phyloP scores from a whole-genome alignment of 2,113 vertebrate genomes.

The Upupa epops region DNA sequence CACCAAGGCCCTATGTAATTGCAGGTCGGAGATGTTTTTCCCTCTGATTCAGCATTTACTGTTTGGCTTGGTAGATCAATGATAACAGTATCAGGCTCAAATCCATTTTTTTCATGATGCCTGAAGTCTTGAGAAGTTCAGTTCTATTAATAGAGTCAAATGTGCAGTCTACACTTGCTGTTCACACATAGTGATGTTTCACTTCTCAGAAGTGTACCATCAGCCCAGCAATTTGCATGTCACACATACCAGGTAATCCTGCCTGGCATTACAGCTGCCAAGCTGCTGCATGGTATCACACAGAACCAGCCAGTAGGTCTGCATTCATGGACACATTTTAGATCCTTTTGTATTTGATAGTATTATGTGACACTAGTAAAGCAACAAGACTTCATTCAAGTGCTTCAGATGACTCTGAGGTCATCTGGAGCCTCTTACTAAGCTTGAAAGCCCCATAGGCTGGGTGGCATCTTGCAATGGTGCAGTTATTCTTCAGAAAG shows the following conservation, averaged over 20 bases:
- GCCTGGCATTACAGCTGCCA: neutral
- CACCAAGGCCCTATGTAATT: neutral
- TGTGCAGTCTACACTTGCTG: neutral
- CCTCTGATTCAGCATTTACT: neutral
- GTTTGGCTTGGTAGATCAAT: neutral
- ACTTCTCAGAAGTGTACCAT: fast-evolving
- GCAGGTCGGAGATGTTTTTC: neutral
- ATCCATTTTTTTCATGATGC: neutral
- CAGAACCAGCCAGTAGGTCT: neutral
- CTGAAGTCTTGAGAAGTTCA: neutral
- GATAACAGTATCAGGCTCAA: constrained; percentile 2
- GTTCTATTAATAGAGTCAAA: neutral
- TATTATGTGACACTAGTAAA: neutral
- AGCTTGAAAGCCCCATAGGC: fast-evolving
- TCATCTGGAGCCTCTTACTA: neutral
- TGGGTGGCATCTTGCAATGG: neutral
- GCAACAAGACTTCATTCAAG: neutral
- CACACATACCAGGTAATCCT: neutral
- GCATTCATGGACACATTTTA: neutral
- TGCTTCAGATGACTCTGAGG: neutral
- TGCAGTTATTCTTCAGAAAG: neutral
- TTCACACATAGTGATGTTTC: neutral
- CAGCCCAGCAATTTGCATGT: neutral
- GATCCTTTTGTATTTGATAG: neutral
- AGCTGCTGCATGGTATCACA: fast-evolving